phyloP scores from a whole-genome alignment of 92 coral and sea anemone species.

The Umimayanthus chanpuru region DNA sequence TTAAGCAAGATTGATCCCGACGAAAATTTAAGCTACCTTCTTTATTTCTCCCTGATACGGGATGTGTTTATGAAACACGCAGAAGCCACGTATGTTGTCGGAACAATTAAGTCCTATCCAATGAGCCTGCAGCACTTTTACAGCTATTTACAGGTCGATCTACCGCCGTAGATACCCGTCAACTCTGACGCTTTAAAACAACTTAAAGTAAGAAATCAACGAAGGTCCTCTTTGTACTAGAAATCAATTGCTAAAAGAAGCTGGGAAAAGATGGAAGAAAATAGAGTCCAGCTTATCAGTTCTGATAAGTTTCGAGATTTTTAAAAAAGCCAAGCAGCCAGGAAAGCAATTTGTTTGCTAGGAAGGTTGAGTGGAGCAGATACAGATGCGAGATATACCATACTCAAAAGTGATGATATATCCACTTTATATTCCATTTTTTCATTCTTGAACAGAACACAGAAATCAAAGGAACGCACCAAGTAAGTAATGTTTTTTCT shows the following conservation, averaged over 20 bases:
- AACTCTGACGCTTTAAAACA: not conserved
- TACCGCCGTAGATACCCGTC: slow-evolving; percentile 14
- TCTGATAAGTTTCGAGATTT: slow-evolving; percentile 41
- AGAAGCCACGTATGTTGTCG: slow-evolving; percentile 47
- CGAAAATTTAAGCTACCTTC: slow-evolving; percentile 44
- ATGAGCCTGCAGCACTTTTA: slow-evolving; percentile 63
- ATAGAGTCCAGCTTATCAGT: slow-evolving; percentile 39
- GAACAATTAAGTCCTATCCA: slow-evolving; percentile 63
- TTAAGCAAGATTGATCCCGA: slow-evolving; percentile 33
- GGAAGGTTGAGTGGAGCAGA: slow-evolving; percentile 55
- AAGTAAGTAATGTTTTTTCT: too few species aligned
- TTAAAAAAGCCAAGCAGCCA: slow-evolving; percentile 53
- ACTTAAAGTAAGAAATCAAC: not conserved
- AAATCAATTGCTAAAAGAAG: slow-evolving; percentile 39
- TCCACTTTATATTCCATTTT: too few species aligned
- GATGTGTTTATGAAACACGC: slow-evolving; percentile 49
- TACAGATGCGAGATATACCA: too few species aligned
- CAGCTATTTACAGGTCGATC: slow-evolving; percentile 18
- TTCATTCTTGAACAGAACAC: too few species aligned
- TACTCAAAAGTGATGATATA: too few species aligned
- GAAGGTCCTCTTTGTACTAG: too few species aligned
- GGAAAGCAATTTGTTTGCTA: slow-evolving; percentile 53
- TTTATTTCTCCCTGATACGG: slow-evolving; percentile 37
- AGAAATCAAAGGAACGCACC: too few species aligned
- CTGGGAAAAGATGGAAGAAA: slow-evolving; percentile 69